Percentiles rank a stretch among this genome's conserved stretches.
phyloP scores from a whole-genome alignment of 2,797 vertebrate species.

The Astyanax mexicanus region DNA sequence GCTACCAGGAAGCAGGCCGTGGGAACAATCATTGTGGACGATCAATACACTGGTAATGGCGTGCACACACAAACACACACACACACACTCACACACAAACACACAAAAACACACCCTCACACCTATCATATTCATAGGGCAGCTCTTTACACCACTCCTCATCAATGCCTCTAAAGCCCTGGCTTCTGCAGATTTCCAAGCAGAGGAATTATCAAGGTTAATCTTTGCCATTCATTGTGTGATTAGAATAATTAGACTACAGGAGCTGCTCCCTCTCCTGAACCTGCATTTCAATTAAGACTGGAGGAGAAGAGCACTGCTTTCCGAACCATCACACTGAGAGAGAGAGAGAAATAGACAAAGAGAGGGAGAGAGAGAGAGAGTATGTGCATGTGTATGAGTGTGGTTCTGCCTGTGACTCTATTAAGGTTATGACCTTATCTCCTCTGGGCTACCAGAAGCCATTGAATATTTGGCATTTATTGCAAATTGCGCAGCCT shows the following conservation, averaged over 20 bases:
- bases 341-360: neutral
- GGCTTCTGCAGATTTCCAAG: slow-evolving; percentile 57
- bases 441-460: slow-evolving; percentile 37
- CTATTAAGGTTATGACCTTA: slow-evolving; percentile 51
- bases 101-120: neutral
- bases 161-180: slow-evolving; percentile 60
- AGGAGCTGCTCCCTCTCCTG: slow-evolving; percentile 56
- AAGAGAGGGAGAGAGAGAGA: neutral
- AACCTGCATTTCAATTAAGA: slow-evolving; percentile 68
- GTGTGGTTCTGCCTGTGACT: slow-evolving; percentile 29
- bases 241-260: slow-evolving; percentile 74
- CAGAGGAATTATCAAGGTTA: slow-evolving; percentile 76
- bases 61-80: slow-evolving; percentile 31
- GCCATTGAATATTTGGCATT: slow-evolving; percentile 34
- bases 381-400: neutral
- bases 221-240: slow-evolving; percentile 72
- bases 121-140: slow-evolving; percentile 68
- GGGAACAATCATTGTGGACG: slow-evolving; percentile 87
- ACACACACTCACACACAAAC: neutral
- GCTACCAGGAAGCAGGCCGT: slow-evolving; percentile 84
- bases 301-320: slow-evolving; percentile 42
- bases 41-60: slow-evolving; percentile 79
- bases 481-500: slow-evolving; percentile 18
- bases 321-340: slow-evolving; percentile 40
- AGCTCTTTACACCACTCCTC: slow-evolving; percentile 47